A percentile compares a stretch with the other conserved stretches of the same genome.
Conservation (phyloP, 2,113 vertebrate species). For the Phainopepla nitens region DNA sequence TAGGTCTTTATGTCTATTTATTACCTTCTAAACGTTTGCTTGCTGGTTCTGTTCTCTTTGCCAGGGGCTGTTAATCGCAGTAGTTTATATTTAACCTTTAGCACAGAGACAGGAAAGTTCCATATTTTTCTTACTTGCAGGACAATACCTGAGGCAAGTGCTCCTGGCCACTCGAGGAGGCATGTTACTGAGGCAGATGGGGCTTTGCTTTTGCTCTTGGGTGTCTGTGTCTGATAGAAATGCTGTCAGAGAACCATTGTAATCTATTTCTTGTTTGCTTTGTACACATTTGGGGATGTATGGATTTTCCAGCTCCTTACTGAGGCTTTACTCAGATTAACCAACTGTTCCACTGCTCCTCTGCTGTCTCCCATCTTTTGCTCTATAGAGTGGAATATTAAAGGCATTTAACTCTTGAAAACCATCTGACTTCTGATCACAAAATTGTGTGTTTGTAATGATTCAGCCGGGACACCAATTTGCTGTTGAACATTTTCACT, state of each 20-base stretch:
- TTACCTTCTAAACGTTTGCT: neutral
- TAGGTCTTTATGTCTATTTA: neutral
- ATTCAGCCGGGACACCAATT: neutral
- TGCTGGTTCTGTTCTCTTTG: neutral
- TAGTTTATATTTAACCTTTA: conserved; percentile 3
- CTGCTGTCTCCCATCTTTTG: neutral
- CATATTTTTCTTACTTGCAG: neutral
- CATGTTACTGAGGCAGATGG: neutral
- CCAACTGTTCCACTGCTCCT: neutral
- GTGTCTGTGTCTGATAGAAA: neutral
- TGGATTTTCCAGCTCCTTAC: neutral
- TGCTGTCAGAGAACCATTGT: neutral
- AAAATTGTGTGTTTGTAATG: neutral
- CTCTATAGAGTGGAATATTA: neutral
- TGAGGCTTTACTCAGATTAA: neutral
- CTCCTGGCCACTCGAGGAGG: neutral
- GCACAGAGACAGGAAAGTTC: neutral
- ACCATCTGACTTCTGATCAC: neutral
- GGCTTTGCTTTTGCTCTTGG: neutral
- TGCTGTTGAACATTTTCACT: neutral
- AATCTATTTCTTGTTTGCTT: neutral
- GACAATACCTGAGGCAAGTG: neutral
- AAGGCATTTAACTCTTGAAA: neutral
- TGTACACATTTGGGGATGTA: neutral
- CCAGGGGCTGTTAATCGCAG: neutral